A percentile compares a stretch with the other conserved stretches of the same genome.
Conservation (phyloP, 2,888 invertebrate species). For the Plagodis pulveraria region DNA sequence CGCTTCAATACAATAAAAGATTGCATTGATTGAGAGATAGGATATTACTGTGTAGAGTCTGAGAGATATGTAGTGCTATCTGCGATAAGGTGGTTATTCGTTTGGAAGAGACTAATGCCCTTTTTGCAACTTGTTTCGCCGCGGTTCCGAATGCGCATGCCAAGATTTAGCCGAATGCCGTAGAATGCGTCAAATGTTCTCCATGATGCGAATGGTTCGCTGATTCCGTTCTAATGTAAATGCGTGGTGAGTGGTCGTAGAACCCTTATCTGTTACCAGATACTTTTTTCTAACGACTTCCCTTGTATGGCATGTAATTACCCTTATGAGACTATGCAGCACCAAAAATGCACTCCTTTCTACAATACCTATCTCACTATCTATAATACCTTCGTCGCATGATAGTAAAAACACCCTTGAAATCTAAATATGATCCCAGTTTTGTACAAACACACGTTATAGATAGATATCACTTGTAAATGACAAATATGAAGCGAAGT, state of each 20-base stretch:
- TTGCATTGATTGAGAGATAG: no score
- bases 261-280: slow-evolving; percentile 42
- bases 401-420: slow-evolving; percentile 20
- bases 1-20: no score
- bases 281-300: slow-evolving; percentile 25
- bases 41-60: no score
- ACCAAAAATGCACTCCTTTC: slow-evolving; percentile 13
- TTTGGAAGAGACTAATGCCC: slow-evolving; percentile 41
- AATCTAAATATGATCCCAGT: not conserved
- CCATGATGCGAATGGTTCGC: slow-evolving; percentile 55
- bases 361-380: slow-evolving; percentile 8
- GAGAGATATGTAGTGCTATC: no score
- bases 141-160: slow-evolving; percentile 63
- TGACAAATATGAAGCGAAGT: no score
- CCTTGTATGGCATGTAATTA: slow-evolving; percentile 44
- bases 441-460: not conserved
- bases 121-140: slow-evolving; percentile 40
- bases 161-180: slow-evolving; percentile 49
- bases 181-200: slow-evolving; percentile 66
- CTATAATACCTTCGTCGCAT: slow-evolving; percentile 47
- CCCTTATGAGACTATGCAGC: slow-evolving; percentile 11
- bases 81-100: slow-evolving; percentile 32
- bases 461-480: no score
- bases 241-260: slow-evolving; percentile 64
- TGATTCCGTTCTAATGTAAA: slow-evolving; percentile 44